Percentiles rank a stretch among this genome's conserved stretches.
phyloP scores from a whole-genome alignment of 1,140 invertebrate species.

The Arctopsyche grandis region DNA sequence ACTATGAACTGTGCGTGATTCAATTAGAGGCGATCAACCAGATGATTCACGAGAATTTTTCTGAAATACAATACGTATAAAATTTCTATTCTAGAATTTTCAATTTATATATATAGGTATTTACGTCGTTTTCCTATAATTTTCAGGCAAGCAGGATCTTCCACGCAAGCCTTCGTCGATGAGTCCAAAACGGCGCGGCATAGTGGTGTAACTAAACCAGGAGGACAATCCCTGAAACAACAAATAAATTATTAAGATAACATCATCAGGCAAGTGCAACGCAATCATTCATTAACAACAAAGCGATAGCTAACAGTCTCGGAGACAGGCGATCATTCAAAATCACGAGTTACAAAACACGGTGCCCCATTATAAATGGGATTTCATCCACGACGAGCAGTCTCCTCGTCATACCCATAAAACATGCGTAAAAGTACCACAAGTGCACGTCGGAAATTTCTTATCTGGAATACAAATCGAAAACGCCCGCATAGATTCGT shows the following conservation, averaged over 20 bases:
- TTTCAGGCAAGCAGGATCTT: slow-evolving; percentile 72
- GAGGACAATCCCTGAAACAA: slow-evolving; percentile 74
- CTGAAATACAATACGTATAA: neutral
- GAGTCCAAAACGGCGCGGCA: slow-evolving; percentile 73
- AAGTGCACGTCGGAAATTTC: neutral
- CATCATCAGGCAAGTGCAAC: neutral
- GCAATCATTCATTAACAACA: neutral
- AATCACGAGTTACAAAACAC: too few species aligned
- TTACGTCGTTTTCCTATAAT: slow-evolving; percentile 68
- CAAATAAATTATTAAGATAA: slow-evolving; percentile 46
- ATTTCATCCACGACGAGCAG: too few species aligned
- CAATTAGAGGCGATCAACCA: neutral
- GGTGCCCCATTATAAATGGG: too few species aligned
- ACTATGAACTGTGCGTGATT: neutral
- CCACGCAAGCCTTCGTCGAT: slow-evolving; percentile 70
- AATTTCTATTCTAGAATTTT: neutral
- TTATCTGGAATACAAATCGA: neutral
- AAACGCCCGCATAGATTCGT: neutral
- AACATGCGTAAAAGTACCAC: too few species aligned
- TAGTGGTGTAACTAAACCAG: slow-evolving; percentile 71
- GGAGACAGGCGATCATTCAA: too few species aligned
- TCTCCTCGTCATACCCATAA: too few species aligned
- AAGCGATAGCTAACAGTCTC: neutral
- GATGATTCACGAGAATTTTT: neutral
- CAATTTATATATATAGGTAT: too few species aligned